Evolutionary conservation across 1,140 invertebrate species (phyloP).

Genomic region (Stegodyphus dumicola): DNA sequence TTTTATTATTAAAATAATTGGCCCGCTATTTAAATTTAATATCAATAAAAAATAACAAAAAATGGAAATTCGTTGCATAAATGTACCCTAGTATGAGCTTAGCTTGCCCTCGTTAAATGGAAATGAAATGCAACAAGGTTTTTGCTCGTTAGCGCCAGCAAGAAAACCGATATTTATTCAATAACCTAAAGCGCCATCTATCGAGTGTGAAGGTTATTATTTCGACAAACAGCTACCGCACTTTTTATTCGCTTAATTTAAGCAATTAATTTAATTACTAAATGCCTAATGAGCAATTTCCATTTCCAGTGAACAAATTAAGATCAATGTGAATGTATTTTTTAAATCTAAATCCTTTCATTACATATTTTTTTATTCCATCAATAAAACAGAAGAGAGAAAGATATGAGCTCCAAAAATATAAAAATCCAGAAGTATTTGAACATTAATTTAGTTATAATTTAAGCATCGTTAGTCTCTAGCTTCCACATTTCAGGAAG

Average conservation of each 20-base stretch:
- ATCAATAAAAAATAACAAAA: too few relatives aligned
- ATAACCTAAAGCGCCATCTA: conserved; percentile 23
- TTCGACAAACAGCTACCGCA: neutral
- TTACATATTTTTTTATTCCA: conserved; percentile 4
- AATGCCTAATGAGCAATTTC: conserved; percentile 8
- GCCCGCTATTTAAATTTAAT: too few relatives aligned
- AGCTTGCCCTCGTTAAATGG: too few relatives aligned
- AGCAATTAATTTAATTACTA: conserved; percentile 39
- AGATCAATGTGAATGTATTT: neutral
- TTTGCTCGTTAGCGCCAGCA: neutral
- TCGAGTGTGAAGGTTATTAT: conserved; percentile 5
- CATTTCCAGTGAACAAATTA: conserved; percentile 1
- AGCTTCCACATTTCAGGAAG: neutral
- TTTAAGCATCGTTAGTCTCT: conserved; percentile 36
- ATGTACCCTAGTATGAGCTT: too few relatives aligned
- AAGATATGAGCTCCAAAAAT: neutral
- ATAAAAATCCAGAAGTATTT: neutral
- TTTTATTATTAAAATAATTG: too few relatives aligned
- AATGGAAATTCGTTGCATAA: too few relatives aligned
- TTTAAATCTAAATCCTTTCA: neutral
- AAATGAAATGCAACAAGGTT: too few relatives aligned
- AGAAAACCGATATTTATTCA: conserved; percentile 3
- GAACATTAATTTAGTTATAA: conserved; percentile 51
- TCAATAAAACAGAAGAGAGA: neutral
- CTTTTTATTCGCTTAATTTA: conserved; percentile 8